phyloP scores from a whole-genome alignment of 1,140 invertebrate genomes.

The Gryllus bimaculatus region DNA sequence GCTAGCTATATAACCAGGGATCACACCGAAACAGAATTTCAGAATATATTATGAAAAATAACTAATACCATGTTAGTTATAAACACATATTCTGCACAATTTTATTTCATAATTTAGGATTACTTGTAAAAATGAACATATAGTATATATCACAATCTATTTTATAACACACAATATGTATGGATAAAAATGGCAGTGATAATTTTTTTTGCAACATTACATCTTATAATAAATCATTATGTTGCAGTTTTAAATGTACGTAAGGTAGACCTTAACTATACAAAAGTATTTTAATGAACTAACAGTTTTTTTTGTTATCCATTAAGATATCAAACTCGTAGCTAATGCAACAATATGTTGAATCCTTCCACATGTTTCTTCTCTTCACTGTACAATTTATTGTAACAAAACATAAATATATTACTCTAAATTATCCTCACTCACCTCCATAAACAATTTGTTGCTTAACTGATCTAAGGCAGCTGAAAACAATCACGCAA shows the following conservation, averaged over 20 bases:
- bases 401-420: not conserved
- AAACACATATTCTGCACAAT: not conserved
- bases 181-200: constrained; percentile 12
- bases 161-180: not conserved
- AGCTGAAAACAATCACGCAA: not conserved
- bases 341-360: no score
- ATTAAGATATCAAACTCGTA: not conserved
- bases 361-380: not conserved
- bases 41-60: not conserved
- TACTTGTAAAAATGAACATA: not conserved
- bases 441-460: no score
- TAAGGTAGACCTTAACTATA: not conserved
- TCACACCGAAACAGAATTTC: not conserved
- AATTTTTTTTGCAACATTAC: constrained; percentile 1
- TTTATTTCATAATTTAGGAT: not conserved
- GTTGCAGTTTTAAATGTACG: not conserved
- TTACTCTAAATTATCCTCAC: no score
- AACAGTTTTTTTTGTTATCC: not conserved
- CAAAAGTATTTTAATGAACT: not conserved
- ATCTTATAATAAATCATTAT: not conserved
- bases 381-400: not conserved
- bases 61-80: not conserved
- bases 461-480: no score
- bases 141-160: constrained; percentile 11
- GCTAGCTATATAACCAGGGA: not conserved